Percentiles rank a stretch among this genome's conserved stretches.
Conservation (phyloP, 2,113 vertebrate genomes). For the Suncus etruscus region DNA sequence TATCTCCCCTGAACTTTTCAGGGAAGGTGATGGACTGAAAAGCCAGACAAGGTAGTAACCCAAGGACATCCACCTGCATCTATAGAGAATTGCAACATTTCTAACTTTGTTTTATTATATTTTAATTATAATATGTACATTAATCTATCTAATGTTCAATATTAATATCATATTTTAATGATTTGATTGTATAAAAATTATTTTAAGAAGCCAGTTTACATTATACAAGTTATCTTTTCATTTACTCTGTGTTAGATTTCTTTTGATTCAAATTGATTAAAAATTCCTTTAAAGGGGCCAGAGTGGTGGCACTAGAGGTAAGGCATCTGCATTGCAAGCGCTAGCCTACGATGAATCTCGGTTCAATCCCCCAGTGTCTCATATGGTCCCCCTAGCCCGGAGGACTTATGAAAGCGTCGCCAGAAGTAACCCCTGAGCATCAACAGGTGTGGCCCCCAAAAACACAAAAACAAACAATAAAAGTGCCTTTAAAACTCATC, state of each 20-base stretch:
- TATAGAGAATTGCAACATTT: neutral
- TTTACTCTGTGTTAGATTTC: neutral
- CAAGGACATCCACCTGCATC: neutral
- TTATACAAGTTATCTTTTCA: neutral
- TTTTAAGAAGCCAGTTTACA: neutral
- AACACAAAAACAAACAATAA: neutral
- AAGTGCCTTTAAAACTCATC: neutral
- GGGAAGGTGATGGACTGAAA: too few relatives aligned
- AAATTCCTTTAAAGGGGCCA: neutral
- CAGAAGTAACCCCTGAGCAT: too few relatives aligned
- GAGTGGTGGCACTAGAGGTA: too few relatives aligned
- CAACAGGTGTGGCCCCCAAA: too few relatives aligned
- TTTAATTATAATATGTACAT: neutral
- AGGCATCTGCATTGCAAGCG: too few relatives aligned
- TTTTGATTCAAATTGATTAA: neutral
- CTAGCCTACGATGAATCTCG: too few relatives aligned
- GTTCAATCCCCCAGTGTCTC: too few relatives aligned
- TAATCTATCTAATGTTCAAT: neutral
- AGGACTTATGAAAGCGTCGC: too few relatives aligned
- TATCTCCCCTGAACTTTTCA: too few relatives aligned
- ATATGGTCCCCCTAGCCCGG: too few relatives aligned
- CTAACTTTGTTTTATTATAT: neutral
- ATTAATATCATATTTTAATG: neutral
- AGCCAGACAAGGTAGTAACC: too few relatives aligned
- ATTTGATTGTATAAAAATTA: slow-evolving; percentile 2